Evolutionary conservation across 1,140 invertebrate genomes (phyloP).

Genomic region (Microvelia longipes): DNA sequence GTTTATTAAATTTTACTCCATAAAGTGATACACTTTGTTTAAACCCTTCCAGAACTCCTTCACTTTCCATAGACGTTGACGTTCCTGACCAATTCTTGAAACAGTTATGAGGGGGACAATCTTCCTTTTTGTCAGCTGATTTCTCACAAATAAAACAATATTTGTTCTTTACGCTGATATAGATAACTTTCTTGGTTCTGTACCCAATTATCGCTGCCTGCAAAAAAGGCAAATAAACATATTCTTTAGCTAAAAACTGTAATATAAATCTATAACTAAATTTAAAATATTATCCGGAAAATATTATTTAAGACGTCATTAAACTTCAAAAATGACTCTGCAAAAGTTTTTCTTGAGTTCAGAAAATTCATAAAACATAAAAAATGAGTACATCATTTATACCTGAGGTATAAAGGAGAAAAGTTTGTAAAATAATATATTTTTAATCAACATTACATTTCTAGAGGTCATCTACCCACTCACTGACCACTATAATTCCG

Average conservation of each 20-base stretch:
- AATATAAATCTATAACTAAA: too few relatives aligned
- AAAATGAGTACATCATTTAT: too few relatives aligned
- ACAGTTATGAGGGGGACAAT: not conserved
- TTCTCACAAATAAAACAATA: slow-evolving; percentile 10
- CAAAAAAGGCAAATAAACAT: slow-evolving; percentile 5
- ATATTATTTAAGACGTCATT: too few relatives aligned
- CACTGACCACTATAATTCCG: too few relatives aligned
- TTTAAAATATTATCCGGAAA: too few relatives aligned
- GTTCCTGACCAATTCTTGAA: not conserved
- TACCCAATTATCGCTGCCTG: slow-evolving; percentile 17
- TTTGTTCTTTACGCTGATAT: slow-evolving; percentile 16
- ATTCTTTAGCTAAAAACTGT: not conserved
- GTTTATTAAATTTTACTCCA: slow-evolving; percentile 22
- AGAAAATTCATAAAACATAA: too few relatives aligned
- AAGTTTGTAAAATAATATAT: too few relatives aligned
- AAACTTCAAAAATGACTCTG: too few relatives aligned
- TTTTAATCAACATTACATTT: too few relatives aligned
- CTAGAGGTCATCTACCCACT: too few relatives aligned
- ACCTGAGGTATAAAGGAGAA: too few relatives aligned
- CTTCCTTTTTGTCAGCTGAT: not conserved
- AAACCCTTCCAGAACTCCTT: slow-evolving; percentile 20
- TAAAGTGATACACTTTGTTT: slow-evolving; percentile 23
- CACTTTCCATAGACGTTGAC: not conserved
- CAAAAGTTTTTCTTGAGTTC: too few relatives aligned
- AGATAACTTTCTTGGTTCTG: slow-evolving; percentile 23